Conservation (phyloP, 2,888 invertebrate genomes). For the Leptopilina myrica region DNA sequence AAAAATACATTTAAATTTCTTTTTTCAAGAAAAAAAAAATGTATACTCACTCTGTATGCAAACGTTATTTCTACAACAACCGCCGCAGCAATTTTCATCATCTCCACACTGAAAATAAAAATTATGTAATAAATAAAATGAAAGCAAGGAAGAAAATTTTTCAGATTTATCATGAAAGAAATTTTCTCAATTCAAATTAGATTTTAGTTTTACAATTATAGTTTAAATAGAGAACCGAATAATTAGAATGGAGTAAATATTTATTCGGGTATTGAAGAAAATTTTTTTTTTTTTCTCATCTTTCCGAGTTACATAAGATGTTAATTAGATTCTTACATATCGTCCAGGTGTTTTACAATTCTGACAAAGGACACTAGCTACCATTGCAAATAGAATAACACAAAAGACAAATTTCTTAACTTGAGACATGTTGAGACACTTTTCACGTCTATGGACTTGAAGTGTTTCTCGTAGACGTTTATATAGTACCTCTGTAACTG, state of each 20-base stretch:
- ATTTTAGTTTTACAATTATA: no score
- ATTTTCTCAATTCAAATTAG: no score
- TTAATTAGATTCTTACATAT: conserved; percentile 51
- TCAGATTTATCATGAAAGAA: no score
- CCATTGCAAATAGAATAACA: conserved; percentile 26
- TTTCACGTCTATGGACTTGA: conserved; percentile 43
- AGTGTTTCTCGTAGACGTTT: conserved; percentile 45
- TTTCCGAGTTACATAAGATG: neutral
- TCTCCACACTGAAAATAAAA: conserved; percentile 76
- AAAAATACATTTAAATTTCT: neutral
- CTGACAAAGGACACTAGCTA: conserved; percentile 45
- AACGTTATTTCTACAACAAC: conserved; percentile 78
- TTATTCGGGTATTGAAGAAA: neutral
- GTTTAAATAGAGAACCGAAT: no score
- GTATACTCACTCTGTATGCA: conserved; percentile 79
- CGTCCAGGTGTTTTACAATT: conserved; percentile 54
- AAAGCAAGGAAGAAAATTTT: neutral
- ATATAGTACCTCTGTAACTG: conserved; percentile 19
- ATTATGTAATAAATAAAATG: neutral
- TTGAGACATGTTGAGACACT: conserved; percentile 48
- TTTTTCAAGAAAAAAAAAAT: neutral
- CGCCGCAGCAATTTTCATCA: conserved; percentile 80
- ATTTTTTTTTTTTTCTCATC: conserved; percentile 10
- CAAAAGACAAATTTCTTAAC: conserved; percentile 30
- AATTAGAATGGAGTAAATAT: neutral